Evolutionary conservation across 2,113 vertebrate genomes (phyloP).

Genomic region (Hemichromis elongatus): DNA sequence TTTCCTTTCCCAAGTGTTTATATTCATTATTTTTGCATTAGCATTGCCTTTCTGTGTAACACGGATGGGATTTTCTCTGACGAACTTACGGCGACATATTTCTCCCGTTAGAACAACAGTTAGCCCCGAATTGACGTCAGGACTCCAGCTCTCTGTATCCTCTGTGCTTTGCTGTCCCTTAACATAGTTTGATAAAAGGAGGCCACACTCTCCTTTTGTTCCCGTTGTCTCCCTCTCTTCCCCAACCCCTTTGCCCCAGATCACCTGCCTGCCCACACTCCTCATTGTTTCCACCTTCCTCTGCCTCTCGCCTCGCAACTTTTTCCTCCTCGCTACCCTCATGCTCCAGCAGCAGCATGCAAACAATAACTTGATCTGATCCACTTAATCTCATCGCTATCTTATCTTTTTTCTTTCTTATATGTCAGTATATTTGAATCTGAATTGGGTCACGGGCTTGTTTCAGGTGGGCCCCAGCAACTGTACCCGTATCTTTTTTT

Average conservation of each 20-base stretch:
- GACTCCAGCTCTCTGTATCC: not conserved
- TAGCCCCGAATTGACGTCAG: not conserved
- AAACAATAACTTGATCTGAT: slow-evolving; percentile 13
- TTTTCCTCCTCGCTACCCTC: not conserved
- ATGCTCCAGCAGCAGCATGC: not conserved
- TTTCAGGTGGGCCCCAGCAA: slow-evolving; percentile 13
- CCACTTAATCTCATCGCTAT: slow-evolving; percentile 3
- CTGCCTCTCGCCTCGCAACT: not conserved
- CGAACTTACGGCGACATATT: not conserved
- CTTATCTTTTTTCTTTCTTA: not conserved
- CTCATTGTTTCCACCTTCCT: slow-evolving; percentile 21
- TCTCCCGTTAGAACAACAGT: not conserved
- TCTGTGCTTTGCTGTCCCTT: not conserved
- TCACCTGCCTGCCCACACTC: slow-evolving; percentile 16
- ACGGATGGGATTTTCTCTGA: not conserved
- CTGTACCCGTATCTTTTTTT: not conserved
- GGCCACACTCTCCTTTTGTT: slow-evolving; percentile 3
- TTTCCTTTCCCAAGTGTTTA: not conserved
- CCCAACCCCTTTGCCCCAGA: slow-evolving; percentile 7
- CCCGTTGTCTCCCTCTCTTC: not conserved
- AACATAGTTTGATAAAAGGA: not conserved
- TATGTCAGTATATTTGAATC: not conserved
- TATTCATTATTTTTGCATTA: not conserved
- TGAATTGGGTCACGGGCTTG: slow-evolving; percentile 12
- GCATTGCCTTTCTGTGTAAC: not conserved